Evolutionary conservation across 2,113 vertebrate species (phyloP), one percentile per base, ranked within the genome.

Genomic region (Cheirogaleus medius): DNA sequence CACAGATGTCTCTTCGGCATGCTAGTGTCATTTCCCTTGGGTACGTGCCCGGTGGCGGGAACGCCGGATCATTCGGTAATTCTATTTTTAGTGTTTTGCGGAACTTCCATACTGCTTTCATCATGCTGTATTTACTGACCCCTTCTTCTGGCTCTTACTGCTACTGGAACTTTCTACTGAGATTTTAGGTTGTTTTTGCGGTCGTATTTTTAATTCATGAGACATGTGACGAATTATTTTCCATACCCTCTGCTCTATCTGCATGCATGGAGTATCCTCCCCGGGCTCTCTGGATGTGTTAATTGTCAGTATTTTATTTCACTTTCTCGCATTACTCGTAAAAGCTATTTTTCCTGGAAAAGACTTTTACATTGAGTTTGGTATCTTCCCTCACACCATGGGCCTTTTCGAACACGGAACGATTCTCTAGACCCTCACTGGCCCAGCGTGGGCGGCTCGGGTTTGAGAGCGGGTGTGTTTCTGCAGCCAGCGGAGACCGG

Each of bases 391-490:
- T 66, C 34, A 0, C 1, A 1, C 44, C 1, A 0, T 13, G 2
- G 18, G 29, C 42, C 29, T 60, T 52, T 49, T 63, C 49, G 5
- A 3, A 12, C 1, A 0, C 0, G 0, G 37, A 29, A 5, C 18
- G 14, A 8, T 18, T 54, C 34, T 32, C 23, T 42, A n/a, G n/a
- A n/a, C 32, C 10, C 20, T 44, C 1, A 0, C n/a, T 4, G 32
- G 37, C 12, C 14, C 0, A 1, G 64, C 49, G 12, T 11, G 29
- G 64, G 20, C 1, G 11, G 29, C 1, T 44, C 3, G 1, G 69
- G 1, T 8, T 21, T 0, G 9, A 1, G 1, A 1, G 4, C 1
- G 37, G 39, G 1, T 2, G 27, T 1, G 1, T 17, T 1, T 34
- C 52, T 42, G 49, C 11, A 12, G 78, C 32, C 56, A 3, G 8